Evolutionary conservation across 2,113 vertebrate genomes (phyloP).

Genomic region (Bujurquina vittata): DNA sequence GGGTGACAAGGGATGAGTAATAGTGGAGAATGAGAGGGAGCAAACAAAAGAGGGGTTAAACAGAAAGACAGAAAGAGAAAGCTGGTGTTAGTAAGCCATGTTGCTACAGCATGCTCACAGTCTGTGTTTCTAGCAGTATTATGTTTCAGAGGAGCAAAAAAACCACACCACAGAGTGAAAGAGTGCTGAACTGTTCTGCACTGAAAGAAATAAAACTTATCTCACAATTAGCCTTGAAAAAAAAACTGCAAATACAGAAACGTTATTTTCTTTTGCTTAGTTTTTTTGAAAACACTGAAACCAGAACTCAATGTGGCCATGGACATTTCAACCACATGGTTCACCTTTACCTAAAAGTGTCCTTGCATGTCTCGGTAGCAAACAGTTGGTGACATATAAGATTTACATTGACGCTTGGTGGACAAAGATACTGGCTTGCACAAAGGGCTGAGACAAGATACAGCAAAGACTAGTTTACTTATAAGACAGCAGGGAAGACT

Average conservation of each 20-base stretch:
- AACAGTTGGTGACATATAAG: constrained; percentile 9
- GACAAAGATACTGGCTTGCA: constrained; percentile 12
- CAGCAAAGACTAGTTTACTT: constrained; percentile 1
- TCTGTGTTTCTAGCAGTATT: not conserved
- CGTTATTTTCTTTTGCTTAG: too few relatives aligned
- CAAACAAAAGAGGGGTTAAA: constrained; percentile 3
- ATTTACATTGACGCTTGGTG: constrained; percentile 21
- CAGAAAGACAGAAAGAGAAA: constrained; percentile 22
- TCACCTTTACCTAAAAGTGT: not conserved
- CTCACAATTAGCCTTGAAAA: too few relatives aligned
- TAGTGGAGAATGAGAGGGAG: constrained; percentile 23
- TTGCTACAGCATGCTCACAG: constrained; percentile 18
- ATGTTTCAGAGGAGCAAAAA: constrained; percentile 1
- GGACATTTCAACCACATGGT: not conserved
- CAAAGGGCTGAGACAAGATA: constrained; percentile 1
- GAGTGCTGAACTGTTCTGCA: not conserved
- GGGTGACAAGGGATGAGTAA: not conserved
- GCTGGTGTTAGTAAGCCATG: constrained; percentile 60
- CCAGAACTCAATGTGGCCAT: not conserved
- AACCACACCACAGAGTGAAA: constrained; percentile 34
- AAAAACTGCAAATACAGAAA: too few relatives aligned
- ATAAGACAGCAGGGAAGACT: constrained; percentile 12
- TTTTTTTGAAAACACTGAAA: too few relatives aligned
- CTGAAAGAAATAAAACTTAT: too few relatives aligned
- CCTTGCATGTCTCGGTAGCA: not conserved